phyloP scores from a whole-genome alignment of 2,797 vertebrate genomes.

The Champsocephalus esox region DNA sequence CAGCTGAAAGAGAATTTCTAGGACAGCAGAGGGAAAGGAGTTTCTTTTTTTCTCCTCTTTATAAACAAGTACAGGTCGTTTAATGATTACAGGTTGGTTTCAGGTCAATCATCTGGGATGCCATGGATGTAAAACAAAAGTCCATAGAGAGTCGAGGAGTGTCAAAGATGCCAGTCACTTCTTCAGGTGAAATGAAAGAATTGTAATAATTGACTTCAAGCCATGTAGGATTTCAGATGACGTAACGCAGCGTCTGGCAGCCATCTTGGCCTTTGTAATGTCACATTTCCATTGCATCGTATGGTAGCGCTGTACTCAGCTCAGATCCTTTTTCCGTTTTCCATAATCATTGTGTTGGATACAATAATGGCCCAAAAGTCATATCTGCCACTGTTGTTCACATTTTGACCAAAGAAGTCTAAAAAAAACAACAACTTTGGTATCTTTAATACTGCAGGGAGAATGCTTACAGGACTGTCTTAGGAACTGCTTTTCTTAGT shows the following conservation, averaged over 20 bases:
- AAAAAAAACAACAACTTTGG: background rate
- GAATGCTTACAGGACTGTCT: background rate
- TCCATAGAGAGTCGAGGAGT: slow-evolving; percentile 10
- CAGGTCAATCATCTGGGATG: slow-evolving; percentile 53
- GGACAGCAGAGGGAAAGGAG: slow-evolving; percentile 63
- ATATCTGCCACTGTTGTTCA: background rate
- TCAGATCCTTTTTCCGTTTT: no score
- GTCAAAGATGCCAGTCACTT: slow-evolving; percentile 51
- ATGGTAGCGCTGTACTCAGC: no score
- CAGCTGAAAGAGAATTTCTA: slow-evolving; percentile 77
- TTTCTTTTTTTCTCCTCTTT: background rate
- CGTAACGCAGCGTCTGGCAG: slow-evolving; percentile 25
- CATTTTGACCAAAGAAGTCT: no score
- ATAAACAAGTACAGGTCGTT: slow-evolving; percentile 48
- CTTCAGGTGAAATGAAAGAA: slow-evolving; percentile 5
- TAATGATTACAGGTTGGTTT: slow-evolving; percentile 64
- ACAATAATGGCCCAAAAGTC: no score
- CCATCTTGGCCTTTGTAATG: slow-evolving; percentile 21
- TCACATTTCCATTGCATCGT: no score
- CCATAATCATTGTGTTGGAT: no score
- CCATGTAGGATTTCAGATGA: slow-evolving; percentile 13
- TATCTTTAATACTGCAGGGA: background rate
- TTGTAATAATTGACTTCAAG: slow-evolving; percentile 21
- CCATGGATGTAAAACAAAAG: slow-evolving; percentile 30
- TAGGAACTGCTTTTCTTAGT: no score